Conservation (phyloP, 2,888 invertebrate species). For the Encarsia formosa region DNA sequence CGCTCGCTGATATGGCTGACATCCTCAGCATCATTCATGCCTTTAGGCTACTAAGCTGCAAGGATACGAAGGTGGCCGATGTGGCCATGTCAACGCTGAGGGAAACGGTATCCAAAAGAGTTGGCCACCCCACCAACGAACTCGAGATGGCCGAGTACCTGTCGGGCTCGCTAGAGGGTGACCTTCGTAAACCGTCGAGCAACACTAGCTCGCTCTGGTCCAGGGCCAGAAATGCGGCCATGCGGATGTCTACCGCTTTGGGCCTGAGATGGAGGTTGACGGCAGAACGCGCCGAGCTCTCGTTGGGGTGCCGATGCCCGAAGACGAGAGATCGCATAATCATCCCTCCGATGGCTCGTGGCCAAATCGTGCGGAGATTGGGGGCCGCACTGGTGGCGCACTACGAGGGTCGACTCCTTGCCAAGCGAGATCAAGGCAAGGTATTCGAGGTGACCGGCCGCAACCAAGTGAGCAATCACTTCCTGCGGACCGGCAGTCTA, state of each 20-base stretch:
- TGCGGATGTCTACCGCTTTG: constrained; percentile 9
- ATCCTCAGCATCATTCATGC: constrained; percentile 35
- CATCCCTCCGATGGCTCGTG: constrained; percentile 17
- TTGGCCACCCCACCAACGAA: constrained; percentile 2
- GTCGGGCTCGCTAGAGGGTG: neutral
- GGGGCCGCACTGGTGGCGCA: neutral
- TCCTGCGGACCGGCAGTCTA: constrained; percentile 26
- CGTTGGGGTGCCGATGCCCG: neutral
- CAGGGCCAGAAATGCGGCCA: neutral
- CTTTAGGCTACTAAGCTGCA: constrained; percentile 36
- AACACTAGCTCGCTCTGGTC: constrained; percentile 19
- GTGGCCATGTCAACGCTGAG: constrained; percentile 31
- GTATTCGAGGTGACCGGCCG: constrained; percentile 27
- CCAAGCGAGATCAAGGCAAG: constrained; percentile 37
- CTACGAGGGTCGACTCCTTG: constrained; percentile 8
- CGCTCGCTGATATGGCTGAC: constrained; percentile 37
- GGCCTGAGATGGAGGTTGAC: constrained; percentile 28
- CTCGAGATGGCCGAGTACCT: constrained; percentile 29
- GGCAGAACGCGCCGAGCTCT: constrained; percentile 9
- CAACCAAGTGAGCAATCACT: constrained; percentile 35
- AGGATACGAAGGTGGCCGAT: constrained; percentile 27
- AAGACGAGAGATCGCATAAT: no score
- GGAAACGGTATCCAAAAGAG: constrained; percentile 24
- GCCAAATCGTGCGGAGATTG: constrained; percentile 1
- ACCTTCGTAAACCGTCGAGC: no score